These are phyloP conservation scores for Ptiloglossa arizonensis DNA, from an alignment of 1,140 invertebrate species.

Conservation along the genomic window DNA sequence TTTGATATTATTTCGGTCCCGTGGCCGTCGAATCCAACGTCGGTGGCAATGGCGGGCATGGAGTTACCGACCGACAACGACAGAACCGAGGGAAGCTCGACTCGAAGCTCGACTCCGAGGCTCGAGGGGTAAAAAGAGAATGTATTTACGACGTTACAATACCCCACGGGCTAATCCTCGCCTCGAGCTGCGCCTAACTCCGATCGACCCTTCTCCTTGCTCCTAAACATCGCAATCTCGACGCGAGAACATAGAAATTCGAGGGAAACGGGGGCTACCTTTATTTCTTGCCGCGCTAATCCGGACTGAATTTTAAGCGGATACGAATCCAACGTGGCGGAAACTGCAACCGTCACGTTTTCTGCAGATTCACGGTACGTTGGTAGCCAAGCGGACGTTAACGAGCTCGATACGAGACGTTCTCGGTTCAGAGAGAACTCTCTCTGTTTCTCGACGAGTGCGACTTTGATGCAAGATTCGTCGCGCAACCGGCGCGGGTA, in stretches of 20 bases:
- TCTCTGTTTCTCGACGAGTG: no score
- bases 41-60: conserved; percentile 67
- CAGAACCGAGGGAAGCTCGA: conserved; percentile 19
- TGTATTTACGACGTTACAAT: conserved; percentile 82
- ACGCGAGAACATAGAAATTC: conserved; percentile 48
- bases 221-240: conserved; percentile 69
- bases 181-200: conserved; percentile 67
- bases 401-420: background rate
- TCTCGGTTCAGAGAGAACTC: background rate
- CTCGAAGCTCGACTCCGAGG: conserved; percentile 62
- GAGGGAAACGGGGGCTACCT: background rate
- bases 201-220: conserved; percentile 68
- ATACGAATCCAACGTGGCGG: no score
- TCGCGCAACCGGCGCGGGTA: background rate
- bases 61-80: conserved; percentile 67
- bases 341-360: no score
- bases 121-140: conserved; percentile 69
- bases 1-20: conserved; percentile 38
- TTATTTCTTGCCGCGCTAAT: conserved; percentile 2
- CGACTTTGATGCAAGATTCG: background rate
- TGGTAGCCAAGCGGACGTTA: no score
- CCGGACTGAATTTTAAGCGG: background rate
- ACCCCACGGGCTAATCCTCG: conserved; percentile 80
- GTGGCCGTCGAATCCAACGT: conserved; percentile 7
- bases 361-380: no score